Conservation (phyloP, 1,140 invertebrate genomes). For the Drosophila sp. region DNA sequence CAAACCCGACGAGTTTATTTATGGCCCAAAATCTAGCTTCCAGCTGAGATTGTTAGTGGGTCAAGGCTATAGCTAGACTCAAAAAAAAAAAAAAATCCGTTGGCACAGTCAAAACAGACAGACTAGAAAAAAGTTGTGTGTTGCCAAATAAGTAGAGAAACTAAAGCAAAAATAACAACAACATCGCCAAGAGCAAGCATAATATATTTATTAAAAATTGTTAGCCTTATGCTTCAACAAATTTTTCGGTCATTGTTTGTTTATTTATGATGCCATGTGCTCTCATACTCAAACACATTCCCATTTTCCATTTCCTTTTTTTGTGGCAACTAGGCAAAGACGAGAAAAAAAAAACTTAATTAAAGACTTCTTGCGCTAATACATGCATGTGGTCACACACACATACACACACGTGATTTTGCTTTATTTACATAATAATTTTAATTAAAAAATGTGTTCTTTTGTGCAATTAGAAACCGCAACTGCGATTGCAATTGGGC, state of each 20-base stretch:
- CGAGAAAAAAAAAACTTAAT: conserved; percentile 41
- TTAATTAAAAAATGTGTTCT: conserved; percentile 39
- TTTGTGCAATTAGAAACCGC: conserved; percentile 37
- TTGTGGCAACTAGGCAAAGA: not conserved
- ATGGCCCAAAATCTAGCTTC: conserved; percentile 30
- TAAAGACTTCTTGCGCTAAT: conserved; percentile 26
- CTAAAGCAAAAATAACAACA: not conserved
- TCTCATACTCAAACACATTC: not conserved
- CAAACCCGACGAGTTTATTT: conserved; percentile 66
- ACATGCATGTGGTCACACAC: conserved; percentile 1
- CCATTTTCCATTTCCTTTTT: not conserved
- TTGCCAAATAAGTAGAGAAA: conserved; percentile 31
- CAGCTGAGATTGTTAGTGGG: conserved; percentile 34
- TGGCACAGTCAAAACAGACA: conserved; percentile 18
- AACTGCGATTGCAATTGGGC: conserved; percentile 3
- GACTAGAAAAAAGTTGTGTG: conserved; percentile 48
- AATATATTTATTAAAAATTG: conserved; percentile 73
- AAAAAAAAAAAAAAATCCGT: not conserved
- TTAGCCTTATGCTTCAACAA: conserved; percentile 49
- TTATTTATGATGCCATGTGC: conserved; percentile 47
- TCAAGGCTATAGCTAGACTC: conserved; percentile 44
- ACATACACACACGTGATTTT: conserved; percentile 12
- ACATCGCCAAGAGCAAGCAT: conserved; percentile 23
- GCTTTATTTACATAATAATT: conserved; percentile 57
- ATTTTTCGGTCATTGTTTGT: conserved; percentile 33